Conservation (phyloP, 1,140 invertebrate genomes). For the Charaxes varanes region DNA sequence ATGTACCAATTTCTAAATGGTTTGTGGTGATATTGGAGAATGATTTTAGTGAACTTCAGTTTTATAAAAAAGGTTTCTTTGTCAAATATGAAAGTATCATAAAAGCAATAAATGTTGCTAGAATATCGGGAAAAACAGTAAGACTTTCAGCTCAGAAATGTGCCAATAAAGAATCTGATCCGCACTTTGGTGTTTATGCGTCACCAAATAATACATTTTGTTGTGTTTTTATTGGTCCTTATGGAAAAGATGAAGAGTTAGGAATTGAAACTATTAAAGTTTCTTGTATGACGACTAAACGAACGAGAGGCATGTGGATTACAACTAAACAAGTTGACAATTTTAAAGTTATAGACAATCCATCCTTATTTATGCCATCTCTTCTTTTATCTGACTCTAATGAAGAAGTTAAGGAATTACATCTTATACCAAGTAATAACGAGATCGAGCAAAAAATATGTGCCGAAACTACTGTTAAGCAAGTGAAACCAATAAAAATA, state of each 20-base stretch:
- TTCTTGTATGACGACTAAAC: too few relatives aligned
- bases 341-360: conserved; percentile 52
- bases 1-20: conserved; percentile 39
- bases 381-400: conserved; percentile 7
- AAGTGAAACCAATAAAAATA: conserved; percentile 51
- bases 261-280: conserved; percentile 57
- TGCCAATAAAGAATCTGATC: conserved; percentile 20
- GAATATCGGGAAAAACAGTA: conserved; percentile 50
- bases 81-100: conserved; percentile 56
- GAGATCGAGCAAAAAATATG: not conserved
- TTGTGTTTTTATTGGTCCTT: conserved; percentile 59
- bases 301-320: conserved; percentile 56
- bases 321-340: conserved; percentile 55
- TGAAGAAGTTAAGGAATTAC: not conserved
- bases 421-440: not conserved
- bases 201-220: conserved; percentile 41
- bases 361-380: conserved; percentile 45
- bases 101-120: conserved; percentile 49
- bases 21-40: conserved; percentile 63
- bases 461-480: conserved; percentile 14
- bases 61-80: conserved; percentile 57
- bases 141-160: conserved; percentile 50
- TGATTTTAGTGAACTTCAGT: conserved; percentile 59
- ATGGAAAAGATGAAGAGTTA: conserved; percentile 48
- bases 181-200: conserved; percentile 62